These are phyloP conservation scores for Morone saxatilis DNA, from an alignment of 2,113 vertebrate species.

Conservation along the genomic window DNA sequence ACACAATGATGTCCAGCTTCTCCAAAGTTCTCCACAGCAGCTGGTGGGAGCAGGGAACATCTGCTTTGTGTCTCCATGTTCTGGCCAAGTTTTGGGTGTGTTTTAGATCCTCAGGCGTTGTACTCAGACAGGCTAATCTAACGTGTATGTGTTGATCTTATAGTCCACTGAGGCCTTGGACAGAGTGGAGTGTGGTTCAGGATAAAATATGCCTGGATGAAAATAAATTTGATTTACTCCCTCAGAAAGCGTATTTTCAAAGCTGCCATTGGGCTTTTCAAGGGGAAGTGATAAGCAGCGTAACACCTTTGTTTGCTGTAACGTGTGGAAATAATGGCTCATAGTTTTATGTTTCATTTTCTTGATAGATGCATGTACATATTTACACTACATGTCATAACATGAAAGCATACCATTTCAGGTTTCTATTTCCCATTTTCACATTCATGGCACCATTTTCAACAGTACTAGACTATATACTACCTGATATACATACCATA, in stretches of 20 bases:
- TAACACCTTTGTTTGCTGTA: slow-evolving; percentile 18
- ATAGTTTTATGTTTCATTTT: slow-evolving; percentile 30
- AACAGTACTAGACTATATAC: background rate
- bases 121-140: slow-evolving; percentile 39
- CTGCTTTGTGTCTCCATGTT: slow-evolving; percentile 58
- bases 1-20: slow-evolving; percentile 62
- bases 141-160: slow-evolving; percentile 33
- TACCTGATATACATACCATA: background rate
- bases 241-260: slow-evolving; percentile 9
- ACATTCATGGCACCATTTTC: background rate
- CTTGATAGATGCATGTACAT: slow-evolving; percentile 9
- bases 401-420: background rate
- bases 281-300: background rate
- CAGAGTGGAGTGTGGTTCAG: slow-evolving; percentile 17
- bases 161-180: slow-evolving; percentile 8
- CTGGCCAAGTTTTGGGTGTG: slow-evolving; percentile 50
- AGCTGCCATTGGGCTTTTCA: slow-evolving; percentile 7
- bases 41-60: slow-evolving; percentile 71
- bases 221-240: slow-evolving; percentile 27
- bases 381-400: slow-evolving; percentile 4
- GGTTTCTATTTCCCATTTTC: background rate
- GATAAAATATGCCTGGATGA: slow-evolving; percentile 23
- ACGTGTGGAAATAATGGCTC: slow-evolving; percentile 27
- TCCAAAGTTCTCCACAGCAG: slow-evolving; percentile 70
- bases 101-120: slow-evolving; percentile 41